These are phyloP conservation scores for Neomicropteryx cornuta DNA, from an alignment of 1,140 invertebrate species.

Conservation along the genomic window DNA sequence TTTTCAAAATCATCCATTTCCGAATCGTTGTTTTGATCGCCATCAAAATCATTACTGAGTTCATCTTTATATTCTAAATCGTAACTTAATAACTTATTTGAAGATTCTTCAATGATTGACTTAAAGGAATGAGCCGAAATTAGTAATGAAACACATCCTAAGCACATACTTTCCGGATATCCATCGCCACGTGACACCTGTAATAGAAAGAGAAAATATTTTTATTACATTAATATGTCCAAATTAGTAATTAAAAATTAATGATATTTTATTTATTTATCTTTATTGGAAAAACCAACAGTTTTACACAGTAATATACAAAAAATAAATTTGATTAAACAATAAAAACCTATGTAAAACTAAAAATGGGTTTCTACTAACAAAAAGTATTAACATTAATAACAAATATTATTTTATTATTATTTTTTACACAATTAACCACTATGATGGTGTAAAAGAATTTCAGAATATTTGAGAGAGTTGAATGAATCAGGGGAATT, in stretches of 20 bases:
- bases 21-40: constrained; percentile 13
- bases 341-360: too few species aligned
- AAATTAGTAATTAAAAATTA: too few species aligned
- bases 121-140: constrained; percentile 35
- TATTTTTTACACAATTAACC: neutral
- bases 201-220: constrained; percentile 14
- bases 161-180: constrained; percentile 29
- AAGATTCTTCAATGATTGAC: constrained; percentile 27
- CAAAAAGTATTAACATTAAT: too few species aligned
- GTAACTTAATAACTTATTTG: constrained; percentile 23
- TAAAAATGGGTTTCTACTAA: too few species aligned
- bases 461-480: neutral
- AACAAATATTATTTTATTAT: constrained; percentile 9
- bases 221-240: too few species aligned
- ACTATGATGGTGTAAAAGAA: neutral
- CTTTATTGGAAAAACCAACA: too few species aligned
- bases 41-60: constrained; percentile 22
- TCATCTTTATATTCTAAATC: constrained; percentile 18
- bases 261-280: too few species aligned
- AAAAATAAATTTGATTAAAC: too few species aligned
- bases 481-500: neutral
- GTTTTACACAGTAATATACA: too few species aligned
- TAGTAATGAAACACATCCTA: constrained; percentile 31
- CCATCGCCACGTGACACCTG: constrained; percentile 22
- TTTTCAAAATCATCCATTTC: neutral